Evolutionary conservation across 64 coral and sea anemone genomes (phyloP).

Genomic region (Porites lutea): DNA sequence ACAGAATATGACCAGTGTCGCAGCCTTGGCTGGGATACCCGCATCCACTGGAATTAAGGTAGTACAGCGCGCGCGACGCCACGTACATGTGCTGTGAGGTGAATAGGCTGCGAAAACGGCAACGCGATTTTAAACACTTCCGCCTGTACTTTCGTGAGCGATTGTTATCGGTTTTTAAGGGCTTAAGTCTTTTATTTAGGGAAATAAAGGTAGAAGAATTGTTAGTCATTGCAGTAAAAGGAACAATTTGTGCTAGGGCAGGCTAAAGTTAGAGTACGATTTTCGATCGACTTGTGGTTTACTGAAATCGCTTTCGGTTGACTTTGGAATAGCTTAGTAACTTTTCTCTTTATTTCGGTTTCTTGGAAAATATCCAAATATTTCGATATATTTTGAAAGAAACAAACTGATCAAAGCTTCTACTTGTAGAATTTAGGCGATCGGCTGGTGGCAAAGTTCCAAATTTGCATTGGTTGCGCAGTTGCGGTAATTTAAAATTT

Average conservation of each 20-base stretch:
- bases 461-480: not conserved
- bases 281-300: not conserved
- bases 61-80: not conserved
- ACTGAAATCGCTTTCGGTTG: not conserved
- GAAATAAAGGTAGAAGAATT: not conserved
- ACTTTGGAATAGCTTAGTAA: not conserved
- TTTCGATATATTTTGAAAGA: too few relatives aligned
- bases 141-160: not conserved
- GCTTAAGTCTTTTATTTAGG: not conserved
- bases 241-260: not conserved
- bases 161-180: not conserved
- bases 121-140: constrained; percentile 41
- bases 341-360: not conserved
- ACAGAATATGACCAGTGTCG: constrained; percentile 80
- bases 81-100: not conserved
- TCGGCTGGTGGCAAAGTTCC: not conserved
- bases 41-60: constrained; percentile 50
- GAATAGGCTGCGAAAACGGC: constrained; percentile 40
- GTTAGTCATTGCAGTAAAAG: not conserved
- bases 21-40: constrained; percentile 77
- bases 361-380: not conserved
- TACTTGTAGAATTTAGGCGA: not conserved
- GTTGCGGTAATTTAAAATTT: constrained; percentile 4
- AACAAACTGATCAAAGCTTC: too few relatives aligned
- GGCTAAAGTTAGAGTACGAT: not conserved